Evolutionary conservation across 2,797 vertebrate genomes (phyloP), one percentile per base, ranked within the genome.

Genomic region (Malurus splendens): DNA sequence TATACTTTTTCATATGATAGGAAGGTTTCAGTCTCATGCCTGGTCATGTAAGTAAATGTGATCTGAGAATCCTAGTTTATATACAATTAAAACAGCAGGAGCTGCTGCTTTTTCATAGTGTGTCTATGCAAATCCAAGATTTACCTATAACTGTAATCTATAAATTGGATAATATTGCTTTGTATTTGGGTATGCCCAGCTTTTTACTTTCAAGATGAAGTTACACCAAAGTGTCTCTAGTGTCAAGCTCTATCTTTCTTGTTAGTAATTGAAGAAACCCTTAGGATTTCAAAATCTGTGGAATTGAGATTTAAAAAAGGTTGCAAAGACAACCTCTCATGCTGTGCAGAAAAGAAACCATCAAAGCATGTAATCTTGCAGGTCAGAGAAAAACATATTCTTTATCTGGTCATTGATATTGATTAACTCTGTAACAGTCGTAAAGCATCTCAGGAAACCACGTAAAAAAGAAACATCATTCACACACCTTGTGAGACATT

Each of bases 341-440:
- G 15, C 28, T 59, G 18, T 57, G 32, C 18, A 89, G n/a, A 74
- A 91, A 90, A 24, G 8, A 87, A 71, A 30, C 7, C 19, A 73
- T 38, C 32, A 74, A 82, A 82, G 7, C 12, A 65, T 18, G 32
- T 39, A 75, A 54, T 67, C 39, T 45, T 64, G 16, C 16, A 57
- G n/a, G 44, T 47, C 51, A 90, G 42, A 82, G 20, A 24, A 67
- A 93, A 87, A 75, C 3, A 33, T n/a, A 65, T 65, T 62, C 18
- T 81, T 85, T 86, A 65, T 39, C 59, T 81, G 47, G 18, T 68
- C 41, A 60, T 9, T 81, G 62, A 30, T 90, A 81, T 61, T 61
- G 59, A 87, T 81, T 77, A 87, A 45, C 12, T 44, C 20, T 62
- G 14, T 72, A 87, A 78, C 9, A 44, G 19, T 56, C 28, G 55